Evolutionary conservation across 2,888 invertebrate species (phyloP).

Genomic region (Epinotia brunnichana): DNA sequence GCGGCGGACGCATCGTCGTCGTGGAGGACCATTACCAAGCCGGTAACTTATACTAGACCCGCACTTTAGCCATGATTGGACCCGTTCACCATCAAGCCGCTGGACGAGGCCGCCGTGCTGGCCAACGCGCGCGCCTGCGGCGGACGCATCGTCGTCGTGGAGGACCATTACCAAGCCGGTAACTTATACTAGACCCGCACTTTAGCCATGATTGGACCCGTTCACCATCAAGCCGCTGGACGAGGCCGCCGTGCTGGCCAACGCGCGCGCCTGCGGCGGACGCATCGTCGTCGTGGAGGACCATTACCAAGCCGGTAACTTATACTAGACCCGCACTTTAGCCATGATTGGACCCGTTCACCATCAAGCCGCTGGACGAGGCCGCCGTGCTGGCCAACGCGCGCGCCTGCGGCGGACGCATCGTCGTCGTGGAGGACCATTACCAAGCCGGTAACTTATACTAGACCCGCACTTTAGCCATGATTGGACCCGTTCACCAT

Average conservation of each 20-base stretch:
- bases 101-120: constrained; percentile 91
- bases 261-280: constrained; percentile 91
- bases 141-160: constrained; percentile 94
- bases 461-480: no score
- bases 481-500: constrained; percentile 96
- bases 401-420: constrained; percentile 89
- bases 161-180: constrained; percentile 98
- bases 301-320: constrained; percentile 94
- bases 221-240: constrained; percentile 99
- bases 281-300: constrained; percentile 97
- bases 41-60: constrained; percentile 75
- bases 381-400: constrained; percentile 90
- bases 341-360: constrained; percentile 92
- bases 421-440: constrained; percentile 98
- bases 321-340: no score
- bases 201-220: constrained; percentile 86
- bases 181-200: constrained; percentile 43
- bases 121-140: constrained; percentile 90
- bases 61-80: constrained; percentile 83
- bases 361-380: constrained; percentile 96
- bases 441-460: constrained; percentile 90
- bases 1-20: constrained; percentile 92
- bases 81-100: constrained; percentile 97
- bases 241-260: constrained; percentile 87
- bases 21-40: constrained; percentile 99